phyloP scores from a whole-genome alignment of 1,140 invertebrate genomes.

The Cydia pomonella region DNA sequence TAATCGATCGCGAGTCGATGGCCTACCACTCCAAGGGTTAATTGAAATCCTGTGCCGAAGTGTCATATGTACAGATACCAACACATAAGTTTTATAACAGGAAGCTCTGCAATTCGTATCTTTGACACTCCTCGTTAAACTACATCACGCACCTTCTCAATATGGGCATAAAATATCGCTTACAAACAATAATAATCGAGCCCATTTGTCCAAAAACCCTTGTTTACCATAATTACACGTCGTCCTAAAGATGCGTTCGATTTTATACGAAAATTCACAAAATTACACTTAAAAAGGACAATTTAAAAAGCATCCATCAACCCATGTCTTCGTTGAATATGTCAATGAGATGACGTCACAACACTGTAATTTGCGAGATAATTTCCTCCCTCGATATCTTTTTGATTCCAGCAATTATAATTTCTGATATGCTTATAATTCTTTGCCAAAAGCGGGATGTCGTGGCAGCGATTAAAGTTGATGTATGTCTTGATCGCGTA shows the following conservation, averaged over 20 bases:
- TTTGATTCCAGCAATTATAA: conserved; percentile 19
- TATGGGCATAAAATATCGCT: conserved; percentile 5
- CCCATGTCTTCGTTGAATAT: not conserved
- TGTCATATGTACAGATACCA: too few species aligned
- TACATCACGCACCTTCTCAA: not conserved
- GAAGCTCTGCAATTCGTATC: not conserved
- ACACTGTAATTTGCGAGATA: not conserved
- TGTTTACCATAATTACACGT: conserved; percentile 23
- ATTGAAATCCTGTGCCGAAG: too few species aligned
- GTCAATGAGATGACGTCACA: conserved; percentile 12
- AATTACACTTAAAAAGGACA: conserved; percentile 24
- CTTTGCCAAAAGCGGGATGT: conserved; percentile 5
- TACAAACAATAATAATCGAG: conserved; percentile 28
- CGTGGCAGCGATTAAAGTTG: conserved; percentile 10
- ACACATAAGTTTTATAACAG: not conserved
- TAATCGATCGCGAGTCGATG: too few species aligned
- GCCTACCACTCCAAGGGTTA: too few species aligned
- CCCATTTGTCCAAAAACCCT: conserved; percentile 18
- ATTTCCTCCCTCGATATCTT: not conserved
- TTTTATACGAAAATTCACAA: not conserved
- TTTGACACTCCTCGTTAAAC: not conserved
- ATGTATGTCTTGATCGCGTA: conserved; percentile 32
- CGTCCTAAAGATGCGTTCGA: not conserved
- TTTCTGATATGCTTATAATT: conserved; percentile 31
- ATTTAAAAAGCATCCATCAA: conserved; percentile 31